These are phyloP conservation scores for Cetoscarus ocellatus DNA, from an alignment of 2,797 vertebrate genomes.

Conservation along the genomic window DNA sequence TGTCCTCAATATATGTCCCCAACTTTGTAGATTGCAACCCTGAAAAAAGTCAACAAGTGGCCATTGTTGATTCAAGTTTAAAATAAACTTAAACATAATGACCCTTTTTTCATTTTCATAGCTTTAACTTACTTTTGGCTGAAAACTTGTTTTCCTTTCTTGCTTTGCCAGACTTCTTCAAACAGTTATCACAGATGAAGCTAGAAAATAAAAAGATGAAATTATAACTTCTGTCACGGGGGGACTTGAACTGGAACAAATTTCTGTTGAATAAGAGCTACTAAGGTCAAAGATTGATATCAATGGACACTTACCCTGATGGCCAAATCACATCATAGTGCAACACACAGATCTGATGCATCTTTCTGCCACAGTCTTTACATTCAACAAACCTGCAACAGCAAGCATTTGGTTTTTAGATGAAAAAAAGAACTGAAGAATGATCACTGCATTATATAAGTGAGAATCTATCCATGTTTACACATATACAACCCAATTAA, in stretches of 20 bases:
- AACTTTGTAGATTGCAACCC: slow-evolving; percentile 93
- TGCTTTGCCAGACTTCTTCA: slow-evolving; percentile 95
- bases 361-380: slow-evolving; percentile 99
- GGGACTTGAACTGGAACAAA: neutral
- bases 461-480: neutral
- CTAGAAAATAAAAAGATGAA: slow-evolving; percentile 70
- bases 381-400: slow-evolving; percentile 95
- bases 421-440: neutral
- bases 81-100: neutral
- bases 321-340: slow-evolving; percentile 99
- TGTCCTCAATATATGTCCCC: slow-evolving; percentile 95
- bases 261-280: too few relatives aligned
- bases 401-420: slow-evolving; percentile 21
- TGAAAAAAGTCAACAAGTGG: slow-evolving; percentile 50
- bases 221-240: too few relatives aligned
- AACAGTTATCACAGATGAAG: slow-evolving; percentile 98
- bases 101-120: neutral
- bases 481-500: too few relatives aligned
- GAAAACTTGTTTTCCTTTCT: slow-evolving; percentile 99
- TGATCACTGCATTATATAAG: neutral
- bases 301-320: slow-evolving; percentile 87
- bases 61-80: neutral
- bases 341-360: slow-evolving; percentile 99
- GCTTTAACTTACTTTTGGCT: slow-evolving; percentile 91
- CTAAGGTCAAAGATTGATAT: neutral